A percentile compares a stretch with the other conserved stretches of the same genome.
phyloP scores from a whole-genome alignment of 2,113 vertebrate genomes.

The Polypterus senegalus region DNA sequence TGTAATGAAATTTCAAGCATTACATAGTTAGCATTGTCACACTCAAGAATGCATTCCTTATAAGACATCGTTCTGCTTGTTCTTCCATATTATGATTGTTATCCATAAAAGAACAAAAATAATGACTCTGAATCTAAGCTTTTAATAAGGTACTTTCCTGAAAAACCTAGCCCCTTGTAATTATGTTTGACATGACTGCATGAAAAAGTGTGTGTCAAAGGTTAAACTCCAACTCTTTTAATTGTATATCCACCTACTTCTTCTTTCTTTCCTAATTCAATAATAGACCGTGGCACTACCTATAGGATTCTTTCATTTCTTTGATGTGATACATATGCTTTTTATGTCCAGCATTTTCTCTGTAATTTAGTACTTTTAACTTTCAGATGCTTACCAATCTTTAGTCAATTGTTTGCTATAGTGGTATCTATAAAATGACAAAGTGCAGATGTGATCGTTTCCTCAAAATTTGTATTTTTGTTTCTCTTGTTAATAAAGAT shows the following conservation, averaged over 20 bases:
- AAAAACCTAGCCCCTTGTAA: neutral
- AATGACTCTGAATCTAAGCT: no score
- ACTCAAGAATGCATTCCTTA: no score
- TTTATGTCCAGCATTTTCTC: conserved; percentile 83
- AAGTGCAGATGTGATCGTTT: conserved; percentile 92
- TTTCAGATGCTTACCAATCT: conserved; percentile 84
- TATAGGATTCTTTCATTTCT: conserved; percentile 71
- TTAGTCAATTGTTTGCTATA: conserved; percentile 94
- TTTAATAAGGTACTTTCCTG: no score
- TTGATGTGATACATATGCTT: conserved; percentile 73
- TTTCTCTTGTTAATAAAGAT: conserved; percentile 10
- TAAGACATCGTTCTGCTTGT: no score
- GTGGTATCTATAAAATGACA: conserved; percentile 95
- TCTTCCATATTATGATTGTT: no score
- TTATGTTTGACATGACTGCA: neutral
- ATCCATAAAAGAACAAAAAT: no score
- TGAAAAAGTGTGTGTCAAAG: conserved; percentile 3
- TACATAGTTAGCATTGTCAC: no score
- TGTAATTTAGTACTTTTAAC: conserved; percentile 86
- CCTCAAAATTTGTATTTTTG: conserved; percentile 77
- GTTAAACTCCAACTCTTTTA: neutral
- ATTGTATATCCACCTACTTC: neutral
- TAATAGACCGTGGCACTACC: conserved; percentile 48
- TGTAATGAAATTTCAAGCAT: no score
- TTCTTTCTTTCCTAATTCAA: conserved; percentile 6